phyloP scores from a whole-genome alignment of 2,888 invertebrate species.

The Lepeophtheirus nordmannii region DNA sequence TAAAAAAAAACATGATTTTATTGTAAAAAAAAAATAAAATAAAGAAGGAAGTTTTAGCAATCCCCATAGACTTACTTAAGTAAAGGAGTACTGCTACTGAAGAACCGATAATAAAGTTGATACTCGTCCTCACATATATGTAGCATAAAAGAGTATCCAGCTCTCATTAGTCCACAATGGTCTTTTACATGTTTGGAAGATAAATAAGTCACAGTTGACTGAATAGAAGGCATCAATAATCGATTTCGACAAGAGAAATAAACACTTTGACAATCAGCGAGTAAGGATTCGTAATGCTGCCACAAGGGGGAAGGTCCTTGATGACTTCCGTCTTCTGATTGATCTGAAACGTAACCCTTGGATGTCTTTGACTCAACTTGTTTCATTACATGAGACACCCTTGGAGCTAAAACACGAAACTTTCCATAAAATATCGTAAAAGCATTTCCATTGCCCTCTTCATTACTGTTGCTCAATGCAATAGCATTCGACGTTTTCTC shows the following conservation, averaged over 20 bases:
- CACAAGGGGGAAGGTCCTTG: not conserved
- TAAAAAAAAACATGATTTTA: slow-evolving; percentile 28
- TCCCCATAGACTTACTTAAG: slow-evolving; percentile 42
- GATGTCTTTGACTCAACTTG: slow-evolving; percentile 47
- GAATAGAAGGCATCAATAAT: slow-evolving; percentile 53
- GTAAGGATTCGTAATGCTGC: slow-evolving; percentile 45
- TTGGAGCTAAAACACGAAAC: slow-evolving; percentile 78
- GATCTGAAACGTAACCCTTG: slow-evolving; percentile 1
- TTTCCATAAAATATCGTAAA: slow-evolving; percentile 66
- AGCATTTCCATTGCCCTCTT: slow-evolving; percentile 32
- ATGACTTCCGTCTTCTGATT: not conserved
- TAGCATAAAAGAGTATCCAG: slow-evolving; percentile 73
- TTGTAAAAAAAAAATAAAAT: not conserved
- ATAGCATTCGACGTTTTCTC: slow-evolving; percentile 21
- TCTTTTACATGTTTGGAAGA: slow-evolving; percentile 40
- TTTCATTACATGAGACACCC: slow-evolving; percentile 60
- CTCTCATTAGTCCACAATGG: slow-evolving; percentile 41
- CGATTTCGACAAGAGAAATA: slow-evolving; percentile 58
- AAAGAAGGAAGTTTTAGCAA: not conserved
- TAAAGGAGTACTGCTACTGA: slow-evolving; percentile 49
- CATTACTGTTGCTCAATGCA: slow-evolving; percentile 27
- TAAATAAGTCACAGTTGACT: slow-evolving; percentile 50
- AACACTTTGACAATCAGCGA: slow-evolving; percentile 63
- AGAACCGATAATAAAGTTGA: slow-evolving; percentile 77
- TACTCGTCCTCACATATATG: slow-evolving; percentile 90